Conservation (phyloP, 2,113 vertebrate species). For the Isichthys henryi region DNA sequence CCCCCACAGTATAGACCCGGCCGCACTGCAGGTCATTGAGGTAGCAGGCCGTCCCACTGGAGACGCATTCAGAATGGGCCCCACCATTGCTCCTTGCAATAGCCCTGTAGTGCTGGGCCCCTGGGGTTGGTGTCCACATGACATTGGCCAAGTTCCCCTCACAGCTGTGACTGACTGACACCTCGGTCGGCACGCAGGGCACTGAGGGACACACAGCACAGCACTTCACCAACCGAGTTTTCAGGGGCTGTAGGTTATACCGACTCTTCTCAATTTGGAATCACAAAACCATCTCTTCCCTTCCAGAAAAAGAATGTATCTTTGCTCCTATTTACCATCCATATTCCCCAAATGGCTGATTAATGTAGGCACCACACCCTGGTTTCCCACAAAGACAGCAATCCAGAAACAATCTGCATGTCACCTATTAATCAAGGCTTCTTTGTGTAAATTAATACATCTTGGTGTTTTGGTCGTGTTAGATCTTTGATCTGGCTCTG, state of each 20-base stretch:
- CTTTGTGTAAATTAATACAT: not conserved
- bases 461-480: not conserved
- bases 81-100: constrained; percentile 28
- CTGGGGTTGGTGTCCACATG: constrained; percentile 49
- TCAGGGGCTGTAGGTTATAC: not conserved
- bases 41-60: constrained; percentile 44
- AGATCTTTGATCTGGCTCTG: not conserved
- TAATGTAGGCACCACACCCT: not conserved
- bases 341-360: not conserved
- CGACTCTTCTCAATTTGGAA: not conserved
- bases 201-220: constrained; percentile 36
- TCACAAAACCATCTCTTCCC: not conserved
- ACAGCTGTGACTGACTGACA: constrained; percentile 42
- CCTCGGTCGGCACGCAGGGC: constrained; percentile 53
- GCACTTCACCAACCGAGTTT: not conserved
- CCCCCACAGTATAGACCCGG: constrained; percentile 46
- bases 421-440: not conserved
- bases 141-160: constrained; percentile 36
- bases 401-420: not conserved
- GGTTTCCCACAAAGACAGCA: not conserved
- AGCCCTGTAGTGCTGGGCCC: constrained; percentile 43
- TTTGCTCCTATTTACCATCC: not conserved
- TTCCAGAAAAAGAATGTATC: not conserved
- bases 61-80: constrained; percentile 26
- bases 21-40: constrained; percentile 48